Evolutionary conservation across 2,797 vertebrate species (phyloP), one percentile per base, ranked within the genome.

Genomic region (Bovichtus variegatus): DNA sequence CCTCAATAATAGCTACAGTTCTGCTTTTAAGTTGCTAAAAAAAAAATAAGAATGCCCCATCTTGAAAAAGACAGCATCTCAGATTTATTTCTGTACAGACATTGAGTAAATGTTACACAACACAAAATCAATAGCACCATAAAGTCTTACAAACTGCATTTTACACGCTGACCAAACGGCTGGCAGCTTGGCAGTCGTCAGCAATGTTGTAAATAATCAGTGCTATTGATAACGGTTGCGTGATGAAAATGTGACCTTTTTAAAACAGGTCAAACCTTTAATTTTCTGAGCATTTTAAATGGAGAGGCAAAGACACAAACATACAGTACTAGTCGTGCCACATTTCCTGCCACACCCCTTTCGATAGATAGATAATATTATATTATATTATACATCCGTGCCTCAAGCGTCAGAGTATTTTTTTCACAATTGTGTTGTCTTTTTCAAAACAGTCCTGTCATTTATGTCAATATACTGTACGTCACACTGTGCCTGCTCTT

Each of bases 171-270:
- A 18, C 3, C 16, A 41, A 63, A 40, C n/a, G n/a, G n/a, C n/a
- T n/a, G n/a, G n/a, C n/a, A 51, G 18, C 29, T 25, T 15, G 19
- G 38, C 36, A 29, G 6, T 58, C 2, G 1, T 29, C 51, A 29
- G 25, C 36, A 10, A n/a, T 49, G 19, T n/a, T 27, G 6, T 1
- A 43, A 69, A 25, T 23, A 53, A 76, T 58, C 51, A 59, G n/a
- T 27, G 13, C 2, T 7, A 16, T 2, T 34, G 74, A 51, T 71
- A 65, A 57, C 10, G 13, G 6, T 41, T 10, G 31, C 31, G 51
- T 61, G 7, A 61, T 64, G 63, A 44, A 65, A 76, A 76, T 58
- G 38, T 40, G 51, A 65, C 49, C n/a, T 34, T 54, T 66, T 44
- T 2, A 31, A 50, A 43, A 38, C 18, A 60, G 65, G 65, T 70